Conservation (phyloP, 2,113 vertebrate species). For the Damaliscus lunatus region DNA sequence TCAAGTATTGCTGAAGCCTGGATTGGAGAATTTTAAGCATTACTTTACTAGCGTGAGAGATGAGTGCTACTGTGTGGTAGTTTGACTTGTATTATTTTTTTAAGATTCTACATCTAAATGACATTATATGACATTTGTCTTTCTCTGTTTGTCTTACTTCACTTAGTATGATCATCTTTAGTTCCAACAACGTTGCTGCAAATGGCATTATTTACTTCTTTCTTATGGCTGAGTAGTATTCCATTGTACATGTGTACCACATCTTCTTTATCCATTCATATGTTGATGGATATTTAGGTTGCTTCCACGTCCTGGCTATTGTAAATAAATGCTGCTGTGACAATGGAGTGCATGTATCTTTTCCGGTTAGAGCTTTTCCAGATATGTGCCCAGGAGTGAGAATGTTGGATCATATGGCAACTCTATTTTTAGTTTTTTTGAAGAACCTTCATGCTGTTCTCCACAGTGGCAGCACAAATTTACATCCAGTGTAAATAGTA, state of each 20-base stretch:
- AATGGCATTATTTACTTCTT: background rate
- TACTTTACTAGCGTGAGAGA: too few species aligned
- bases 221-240: background rate
- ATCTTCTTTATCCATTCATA: background rate
- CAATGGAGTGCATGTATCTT: background rate
- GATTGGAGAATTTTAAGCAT: too few species aligned
- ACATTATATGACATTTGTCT: background rate
- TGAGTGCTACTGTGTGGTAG: too few species aligned
- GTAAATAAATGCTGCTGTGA: background rate
- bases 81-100: background rate
- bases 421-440: background rate
- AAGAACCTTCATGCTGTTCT: background rate
- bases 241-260: background rate
- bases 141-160: background rate
- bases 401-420: background rate
- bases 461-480: background rate
- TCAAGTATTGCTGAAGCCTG: too few species aligned
- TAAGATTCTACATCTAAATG: background rate
- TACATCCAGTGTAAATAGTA: background rate
- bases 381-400: background rate
- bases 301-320: background rate
- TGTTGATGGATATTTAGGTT: background rate
- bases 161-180: background rate
- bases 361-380: background rate
- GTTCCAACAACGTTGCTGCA: background rate